A percentile compares a stretch with the other conserved stretches of the same genome.
phyloP scores from a whole-genome alignment of 1,140 invertebrate species.

The Diprion similis region DNA sequence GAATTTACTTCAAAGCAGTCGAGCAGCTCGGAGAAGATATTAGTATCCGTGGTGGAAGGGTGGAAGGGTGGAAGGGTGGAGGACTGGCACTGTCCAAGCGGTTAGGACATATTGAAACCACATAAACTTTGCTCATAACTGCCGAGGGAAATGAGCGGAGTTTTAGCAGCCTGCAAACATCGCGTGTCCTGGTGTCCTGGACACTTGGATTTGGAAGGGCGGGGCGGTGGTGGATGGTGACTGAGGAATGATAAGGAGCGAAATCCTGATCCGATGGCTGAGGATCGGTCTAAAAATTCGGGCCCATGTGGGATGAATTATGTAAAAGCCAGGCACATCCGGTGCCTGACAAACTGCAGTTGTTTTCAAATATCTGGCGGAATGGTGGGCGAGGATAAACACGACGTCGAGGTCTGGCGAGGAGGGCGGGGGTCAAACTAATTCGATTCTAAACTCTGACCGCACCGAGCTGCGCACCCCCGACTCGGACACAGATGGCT shows the following conservation, averaged over 20 bases:
- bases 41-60: constrained; percentile 36
- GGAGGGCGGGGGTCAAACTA: constrained; percentile 56
- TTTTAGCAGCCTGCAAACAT: constrained; percentile 35
- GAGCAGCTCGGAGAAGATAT: constrained; percentile 41
- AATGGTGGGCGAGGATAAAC: not conserved
- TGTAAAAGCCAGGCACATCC: not conserved
- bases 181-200: constrained; percentile 29
- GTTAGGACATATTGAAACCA: constrained; percentile 51
- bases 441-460: constrained; percentile 65
- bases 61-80: no score
- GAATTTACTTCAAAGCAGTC: constrained; percentile 44
- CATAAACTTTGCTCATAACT: constrained; percentile 51
- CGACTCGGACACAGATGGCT: constrained; percentile 60
- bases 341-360: constrained; percentile 16
- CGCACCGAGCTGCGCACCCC: constrained; percentile 45
- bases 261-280: not conserved
- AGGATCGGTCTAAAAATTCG: not conserved
- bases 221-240: constrained; percentile 14
- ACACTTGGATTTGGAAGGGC: constrained; percentile 4
- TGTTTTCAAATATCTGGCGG: constrained; percentile 5
- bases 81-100: constrained; percentile 45
- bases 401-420: not conserved
- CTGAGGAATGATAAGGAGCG: not conserved
- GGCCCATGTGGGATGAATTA: not conserved
- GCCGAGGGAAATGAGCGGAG: constrained; percentile 25